Percentiles rank a stretch among this genome's conserved stretches.
Evolutionary conservation across 2,113 vertebrate genomes (phyloP).

Genomic region (Anseranas semipalmata): DNA sequence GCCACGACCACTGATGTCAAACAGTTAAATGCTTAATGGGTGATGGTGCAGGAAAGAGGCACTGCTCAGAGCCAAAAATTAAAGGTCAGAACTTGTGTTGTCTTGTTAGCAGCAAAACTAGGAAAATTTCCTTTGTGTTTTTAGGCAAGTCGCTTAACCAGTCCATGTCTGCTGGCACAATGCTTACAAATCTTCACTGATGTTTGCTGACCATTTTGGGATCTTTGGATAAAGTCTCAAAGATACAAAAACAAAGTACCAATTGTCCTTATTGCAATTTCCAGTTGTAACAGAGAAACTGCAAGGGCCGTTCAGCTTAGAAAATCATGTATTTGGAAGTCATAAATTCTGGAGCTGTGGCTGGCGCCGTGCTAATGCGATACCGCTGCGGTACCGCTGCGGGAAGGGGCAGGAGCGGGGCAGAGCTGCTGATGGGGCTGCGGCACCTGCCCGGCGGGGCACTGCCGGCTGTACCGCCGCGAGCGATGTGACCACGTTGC

Average conservation of each 20-base stretch:
- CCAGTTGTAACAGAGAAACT: not conserved
- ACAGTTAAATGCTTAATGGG: not conserved
- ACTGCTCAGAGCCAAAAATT: not conserved
- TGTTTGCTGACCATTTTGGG: not conserved
- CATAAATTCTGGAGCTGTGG: not conserved
- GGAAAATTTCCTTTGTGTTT: slow-evolving; percentile 5
- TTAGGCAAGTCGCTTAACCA: slow-evolving; percentile 10
- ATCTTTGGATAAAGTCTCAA: not conserved
- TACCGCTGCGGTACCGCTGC: no score
- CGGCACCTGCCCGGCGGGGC: not conserved
- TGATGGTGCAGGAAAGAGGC: not conserved
- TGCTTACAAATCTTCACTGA: not conserved
- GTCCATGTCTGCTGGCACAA: not conserved
- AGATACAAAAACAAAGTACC: not conserved
- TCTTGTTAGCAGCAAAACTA: slow-evolving; percentile 31
- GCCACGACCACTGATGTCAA: not conserved
- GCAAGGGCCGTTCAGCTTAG: not conserved
- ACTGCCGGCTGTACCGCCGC: not conserved
- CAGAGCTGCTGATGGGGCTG: not conserved
- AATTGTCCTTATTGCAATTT: not conserved
- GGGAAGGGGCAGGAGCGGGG: not conserved
- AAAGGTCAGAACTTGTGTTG: slow-evolving; percentile 38
- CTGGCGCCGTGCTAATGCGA: not conserved
- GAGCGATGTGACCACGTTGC: not conserved
- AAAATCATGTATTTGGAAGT: not conserved